Evolutionary conservation across 2,888 invertebrate species (phyloP).

Genomic region (Drosophila limbata): DNA sequence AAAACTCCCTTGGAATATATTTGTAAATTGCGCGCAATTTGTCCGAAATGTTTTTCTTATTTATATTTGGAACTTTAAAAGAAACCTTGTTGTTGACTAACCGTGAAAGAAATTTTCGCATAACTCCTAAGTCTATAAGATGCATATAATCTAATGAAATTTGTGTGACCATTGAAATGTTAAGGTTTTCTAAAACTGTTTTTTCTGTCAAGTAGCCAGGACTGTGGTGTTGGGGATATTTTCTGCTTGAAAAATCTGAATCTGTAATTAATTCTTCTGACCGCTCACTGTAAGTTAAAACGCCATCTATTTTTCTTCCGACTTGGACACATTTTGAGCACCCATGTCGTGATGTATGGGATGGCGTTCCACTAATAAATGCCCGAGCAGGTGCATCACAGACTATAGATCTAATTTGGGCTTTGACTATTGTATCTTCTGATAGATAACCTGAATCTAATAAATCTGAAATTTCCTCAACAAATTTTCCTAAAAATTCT

Average conservation of each 20-base stretch:
- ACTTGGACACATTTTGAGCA: neutral
- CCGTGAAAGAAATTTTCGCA: conserved; percentile 6
- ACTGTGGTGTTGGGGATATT: too few species aligned
- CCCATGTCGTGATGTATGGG: neutral
- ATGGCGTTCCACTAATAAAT: neutral
- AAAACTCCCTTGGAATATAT: too few species aligned
- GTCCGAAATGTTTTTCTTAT: neutral
- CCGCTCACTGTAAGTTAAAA: neutral
- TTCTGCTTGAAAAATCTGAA: too few species aligned
- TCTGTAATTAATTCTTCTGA: too few species aligned
- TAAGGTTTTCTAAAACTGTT: too few species aligned
- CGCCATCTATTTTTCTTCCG: neutral
- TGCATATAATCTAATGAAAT: conserved; percentile 8
- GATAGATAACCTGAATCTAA: neutral
- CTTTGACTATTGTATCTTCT: neutral
- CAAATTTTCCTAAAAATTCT: conserved; percentile 1
- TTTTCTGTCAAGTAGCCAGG: too few species aligned
- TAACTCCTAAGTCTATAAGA: conserved; percentile 5
- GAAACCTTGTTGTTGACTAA: neutral
- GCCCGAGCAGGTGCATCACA: neutral
- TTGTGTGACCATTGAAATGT: neutral
- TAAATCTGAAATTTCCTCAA: neutral
- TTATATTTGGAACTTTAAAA: neutral
- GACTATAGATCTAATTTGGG: neutral
- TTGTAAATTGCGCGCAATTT: too few species aligned